Conservation (phyloP, 2,797 vertebrate species). For the Sebastes trivittatus region DNA sequence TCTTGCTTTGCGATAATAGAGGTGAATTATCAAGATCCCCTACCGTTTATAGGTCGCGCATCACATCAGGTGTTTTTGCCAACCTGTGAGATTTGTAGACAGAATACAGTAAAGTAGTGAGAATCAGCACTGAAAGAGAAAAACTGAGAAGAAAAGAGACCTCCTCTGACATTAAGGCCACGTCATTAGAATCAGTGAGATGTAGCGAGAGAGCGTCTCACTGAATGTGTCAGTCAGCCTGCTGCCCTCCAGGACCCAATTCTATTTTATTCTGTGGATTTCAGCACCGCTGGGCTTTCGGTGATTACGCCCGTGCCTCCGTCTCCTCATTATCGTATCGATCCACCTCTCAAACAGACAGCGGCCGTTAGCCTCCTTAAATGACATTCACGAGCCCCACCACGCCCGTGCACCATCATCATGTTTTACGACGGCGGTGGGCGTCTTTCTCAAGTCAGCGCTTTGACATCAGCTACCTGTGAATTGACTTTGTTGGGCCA, state of each 20-base stretch:
- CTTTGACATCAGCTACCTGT: constrained; percentile 28
- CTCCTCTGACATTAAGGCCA: constrained; percentile 26
- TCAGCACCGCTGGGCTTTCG: constrained; percentile 59
- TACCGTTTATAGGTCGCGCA: background rate
- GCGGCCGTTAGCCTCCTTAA: constrained; percentile 46
- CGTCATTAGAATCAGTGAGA: constrained; percentile 43
- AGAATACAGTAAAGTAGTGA: background rate
- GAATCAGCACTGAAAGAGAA: background rate
- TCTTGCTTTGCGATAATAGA: constrained; percentile 6
- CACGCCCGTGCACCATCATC: constrained; percentile 54
- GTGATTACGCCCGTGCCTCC: constrained; percentile 54
- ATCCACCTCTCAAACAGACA: constrained; percentile 64
- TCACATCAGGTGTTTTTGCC: background rate
- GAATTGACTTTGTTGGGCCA: constrained; percentile 40
- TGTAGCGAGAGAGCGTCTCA: background rate
- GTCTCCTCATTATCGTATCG: constrained; percentile 68
- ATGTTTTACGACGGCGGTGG: constrained; percentile 31
- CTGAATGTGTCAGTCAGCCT: constrained; percentile 51
- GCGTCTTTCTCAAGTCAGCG: constrained; percentile 17
- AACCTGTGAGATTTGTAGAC: background rate
- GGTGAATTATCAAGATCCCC: constrained; percentile 7
- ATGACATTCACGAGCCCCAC: constrained; percentile 52
- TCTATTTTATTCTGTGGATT: constrained; percentile 61
- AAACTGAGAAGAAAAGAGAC: background rate
- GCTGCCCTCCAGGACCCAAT: constrained; percentile 21